Evolutionary conservation across 2,888 invertebrate genomes (phyloP).

Genomic region (Rotaria macrura): DNA sequence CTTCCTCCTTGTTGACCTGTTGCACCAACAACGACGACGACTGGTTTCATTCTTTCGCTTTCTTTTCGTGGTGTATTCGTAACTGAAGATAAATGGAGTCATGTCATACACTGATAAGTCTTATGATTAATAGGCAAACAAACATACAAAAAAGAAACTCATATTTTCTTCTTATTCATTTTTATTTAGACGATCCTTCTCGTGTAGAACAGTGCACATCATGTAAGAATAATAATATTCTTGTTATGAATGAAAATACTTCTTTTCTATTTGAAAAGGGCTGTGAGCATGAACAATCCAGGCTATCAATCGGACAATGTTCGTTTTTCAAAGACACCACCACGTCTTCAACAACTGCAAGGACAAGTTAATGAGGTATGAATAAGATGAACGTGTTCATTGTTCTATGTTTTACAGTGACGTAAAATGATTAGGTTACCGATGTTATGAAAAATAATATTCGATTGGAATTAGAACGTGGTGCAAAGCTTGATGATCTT

Average conservation of each 20-base stretch:
- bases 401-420: too few species aligned
- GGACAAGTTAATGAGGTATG: neutral
- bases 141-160: neutral
- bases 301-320: neutral
- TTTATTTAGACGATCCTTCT: neutral
- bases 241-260: neutral
- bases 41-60: neutral
- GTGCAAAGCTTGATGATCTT: neutral
- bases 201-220: neutral
- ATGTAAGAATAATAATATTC: neutral
- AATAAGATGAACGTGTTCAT: too few species aligned
- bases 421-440: neutral
- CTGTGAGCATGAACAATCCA: neutral
- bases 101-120: neutral
- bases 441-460: neutral
- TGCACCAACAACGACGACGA: slow-evolving; percentile 4
- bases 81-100: neutral
- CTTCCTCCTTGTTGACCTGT: slow-evolving; percentile 2
- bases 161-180: neutral
- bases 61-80: neutral
- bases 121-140: neutral
- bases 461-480: neutral
- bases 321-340: neutral
- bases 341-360: neutral
- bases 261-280: neutral